These are phyloP conservation scores for Ctenodactylus gundi DNA, from an alignment of 2,113 vertebrate species.

Conservation along the genomic window DNA sequence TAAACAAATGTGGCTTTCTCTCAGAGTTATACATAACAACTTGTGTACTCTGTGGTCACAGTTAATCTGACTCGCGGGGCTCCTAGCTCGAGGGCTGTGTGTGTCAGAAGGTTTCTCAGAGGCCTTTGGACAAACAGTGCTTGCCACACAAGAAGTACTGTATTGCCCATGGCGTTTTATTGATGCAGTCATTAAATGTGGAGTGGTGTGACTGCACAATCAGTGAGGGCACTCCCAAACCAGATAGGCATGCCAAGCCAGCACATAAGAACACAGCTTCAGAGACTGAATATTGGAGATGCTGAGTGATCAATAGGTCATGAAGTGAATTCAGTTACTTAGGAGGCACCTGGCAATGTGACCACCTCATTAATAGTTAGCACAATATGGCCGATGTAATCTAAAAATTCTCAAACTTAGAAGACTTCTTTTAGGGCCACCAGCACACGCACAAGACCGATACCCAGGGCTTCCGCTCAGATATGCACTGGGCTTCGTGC, in stretches of 20 bases:
- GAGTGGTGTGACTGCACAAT: constrained; percentile 41
- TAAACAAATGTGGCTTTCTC: constrained; percentile 61
- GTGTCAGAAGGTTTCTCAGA: constrained; percentile 46
- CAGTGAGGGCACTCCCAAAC: constrained; percentile 48
- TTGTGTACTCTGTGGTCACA: constrained; percentile 43
- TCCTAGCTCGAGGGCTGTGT: not conserved
- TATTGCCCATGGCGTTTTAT: not conserved
- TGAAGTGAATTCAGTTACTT: not conserved
- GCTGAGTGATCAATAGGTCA: not conserved
- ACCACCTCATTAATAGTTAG: not conserved
- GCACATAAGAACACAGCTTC: constrained; percentile 49
- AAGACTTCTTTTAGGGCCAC: not conserved
- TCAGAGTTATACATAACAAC: constrained; percentile 71
- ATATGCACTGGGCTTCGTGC: not conserved
- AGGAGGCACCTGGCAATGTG: not conserved
- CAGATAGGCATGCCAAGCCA: not conserved
- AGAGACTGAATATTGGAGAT: constrained; percentile 54
- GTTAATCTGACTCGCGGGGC: constrained; percentile 49
- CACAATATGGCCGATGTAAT: not conserved
- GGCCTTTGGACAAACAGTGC: constrained; percentile 16
- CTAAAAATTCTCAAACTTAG: constrained; percentile 15
- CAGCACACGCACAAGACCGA: not conserved
- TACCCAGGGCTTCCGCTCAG: not conserved
- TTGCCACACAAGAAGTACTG: constrained; percentile 53
- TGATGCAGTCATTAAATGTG: constrained; percentile 48